These are phyloP conservation scores for Columbina picui DNA, from an alignment of 2,113 vertebrate species.

Conservation along the genomic window DNA sequence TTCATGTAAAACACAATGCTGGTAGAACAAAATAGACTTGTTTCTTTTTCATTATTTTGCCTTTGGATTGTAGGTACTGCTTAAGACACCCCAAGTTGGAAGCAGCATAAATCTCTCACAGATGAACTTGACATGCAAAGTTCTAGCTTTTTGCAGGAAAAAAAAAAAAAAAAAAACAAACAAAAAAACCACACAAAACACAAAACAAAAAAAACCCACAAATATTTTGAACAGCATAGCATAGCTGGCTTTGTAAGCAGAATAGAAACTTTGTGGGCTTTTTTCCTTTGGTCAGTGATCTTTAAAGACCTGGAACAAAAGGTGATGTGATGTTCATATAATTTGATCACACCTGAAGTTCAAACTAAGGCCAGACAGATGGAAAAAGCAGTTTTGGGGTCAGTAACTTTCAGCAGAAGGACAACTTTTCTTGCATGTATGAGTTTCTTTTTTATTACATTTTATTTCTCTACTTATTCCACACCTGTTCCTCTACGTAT, in stretches of 20 bases:
- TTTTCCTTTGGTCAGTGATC: neutral
- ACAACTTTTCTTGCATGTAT: neutral
- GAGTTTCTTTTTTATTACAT: neutral
- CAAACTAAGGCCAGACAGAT: neutral
- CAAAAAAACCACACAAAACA: neutral
- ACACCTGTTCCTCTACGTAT: neutral
- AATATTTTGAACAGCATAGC: neutral
- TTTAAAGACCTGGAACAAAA: conserved; percentile 9
- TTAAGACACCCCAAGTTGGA: neutral
- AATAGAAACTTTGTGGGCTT: neutral
- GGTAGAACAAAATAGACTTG: neutral
- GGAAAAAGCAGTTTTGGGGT: neutral
- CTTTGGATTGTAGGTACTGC: neutral
- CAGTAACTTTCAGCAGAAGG: neutral
- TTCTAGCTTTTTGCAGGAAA: neutral
- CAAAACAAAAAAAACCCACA: neutral
- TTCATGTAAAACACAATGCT: neutral
- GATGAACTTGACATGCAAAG: neutral
- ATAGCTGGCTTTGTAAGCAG: neutral
- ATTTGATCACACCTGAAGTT: neutral
- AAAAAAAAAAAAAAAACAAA: neutral
- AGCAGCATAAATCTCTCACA: neutral
- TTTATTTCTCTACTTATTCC: neutral
- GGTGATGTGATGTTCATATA: neutral
- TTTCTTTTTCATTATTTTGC: neutral